Conservation (phyloP, 1,140 invertebrate genomes). For the Trissolcus basalis region DNA sequence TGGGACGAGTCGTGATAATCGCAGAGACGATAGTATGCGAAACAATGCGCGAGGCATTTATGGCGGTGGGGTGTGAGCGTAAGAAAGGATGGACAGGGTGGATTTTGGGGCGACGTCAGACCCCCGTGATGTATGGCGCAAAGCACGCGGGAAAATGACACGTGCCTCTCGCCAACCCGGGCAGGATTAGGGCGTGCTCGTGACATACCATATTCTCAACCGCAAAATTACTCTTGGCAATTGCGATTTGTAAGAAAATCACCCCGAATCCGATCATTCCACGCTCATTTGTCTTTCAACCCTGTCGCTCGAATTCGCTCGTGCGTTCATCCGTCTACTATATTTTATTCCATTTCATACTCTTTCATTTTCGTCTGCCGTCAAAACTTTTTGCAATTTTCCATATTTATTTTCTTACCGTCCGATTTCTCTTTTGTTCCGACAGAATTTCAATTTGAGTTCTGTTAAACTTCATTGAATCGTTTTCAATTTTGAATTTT, state of each 20-base stretch:
- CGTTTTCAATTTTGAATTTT: too few species aligned
- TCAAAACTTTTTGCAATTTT: too few species aligned
- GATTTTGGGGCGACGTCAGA: conserved; percentile 57
- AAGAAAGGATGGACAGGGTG: conserved; percentile 48
- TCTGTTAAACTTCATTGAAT: too few species aligned
- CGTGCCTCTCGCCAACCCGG: conserved; percentile 53
- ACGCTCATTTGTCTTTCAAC: conserved; percentile 21
- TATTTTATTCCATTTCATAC: too few species aligned
- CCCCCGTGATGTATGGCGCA: conserved; percentile 56
- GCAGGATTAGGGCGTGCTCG: conserved; percentile 53
- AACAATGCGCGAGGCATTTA: conserved; percentile 55
- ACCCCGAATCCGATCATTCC: conserved; percentile 28
- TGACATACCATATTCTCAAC: conserved; percentile 55
- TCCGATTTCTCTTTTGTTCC: too few species aligned
- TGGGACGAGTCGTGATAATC: conserved; percentile 52
- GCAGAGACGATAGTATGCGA: conserved; percentile 54
- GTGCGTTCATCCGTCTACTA: neutral
- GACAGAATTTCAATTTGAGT: too few species aligned
- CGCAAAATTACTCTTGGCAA: conserved; percentile 49
- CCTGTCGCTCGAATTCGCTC: conserved; percentile 1
- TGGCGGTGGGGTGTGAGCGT: conserved; percentile 23
- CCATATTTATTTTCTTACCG: too few species aligned
- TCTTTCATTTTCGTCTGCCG: too few species aligned
- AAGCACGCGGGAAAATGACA: conserved; percentile 59
- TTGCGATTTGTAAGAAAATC: conserved; percentile 50